Conservation (phyloP, 1,140 invertebrate genomes). For the Homarus americanus region DNA sequence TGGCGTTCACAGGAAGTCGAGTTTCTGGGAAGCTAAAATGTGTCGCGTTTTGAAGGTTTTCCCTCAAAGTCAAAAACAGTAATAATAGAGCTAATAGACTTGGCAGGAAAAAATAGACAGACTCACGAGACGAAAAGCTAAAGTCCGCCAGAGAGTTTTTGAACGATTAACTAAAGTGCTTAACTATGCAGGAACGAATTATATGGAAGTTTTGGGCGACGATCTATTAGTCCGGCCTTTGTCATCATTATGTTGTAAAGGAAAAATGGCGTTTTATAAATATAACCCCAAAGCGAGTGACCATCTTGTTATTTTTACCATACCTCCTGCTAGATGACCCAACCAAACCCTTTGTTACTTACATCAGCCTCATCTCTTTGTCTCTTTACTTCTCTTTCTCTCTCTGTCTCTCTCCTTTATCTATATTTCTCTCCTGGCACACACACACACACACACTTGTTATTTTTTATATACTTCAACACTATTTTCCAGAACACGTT, state of each 20-base stretch:
- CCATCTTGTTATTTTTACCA: neutral
- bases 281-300: neutral
- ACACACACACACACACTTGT: no score
- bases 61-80: neutral
- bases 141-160: neutral
- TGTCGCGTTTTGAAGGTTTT: no score
- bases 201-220: neutral
- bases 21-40: no score
- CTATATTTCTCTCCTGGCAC: neutral
- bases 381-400: slow-evolving; percentile 21
- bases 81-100: neutral
- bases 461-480: no score
- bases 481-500: no score
- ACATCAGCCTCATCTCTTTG: neutral
- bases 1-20: no score
- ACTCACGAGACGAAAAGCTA: neutral
- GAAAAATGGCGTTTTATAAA: neutral
- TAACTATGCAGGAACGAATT: neutral
- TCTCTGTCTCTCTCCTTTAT: neutral
- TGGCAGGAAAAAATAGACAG: neutral
- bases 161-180: neutral
- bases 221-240: neutral
- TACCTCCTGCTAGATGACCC: neutral
- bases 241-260: neutral
- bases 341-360: neutral